Percentiles rank a stretch among this genome's conserved stretches.
phyloP scores from a whole-genome alignment of 2,888 invertebrate species.

The Hecatera dysodea region DNA sequence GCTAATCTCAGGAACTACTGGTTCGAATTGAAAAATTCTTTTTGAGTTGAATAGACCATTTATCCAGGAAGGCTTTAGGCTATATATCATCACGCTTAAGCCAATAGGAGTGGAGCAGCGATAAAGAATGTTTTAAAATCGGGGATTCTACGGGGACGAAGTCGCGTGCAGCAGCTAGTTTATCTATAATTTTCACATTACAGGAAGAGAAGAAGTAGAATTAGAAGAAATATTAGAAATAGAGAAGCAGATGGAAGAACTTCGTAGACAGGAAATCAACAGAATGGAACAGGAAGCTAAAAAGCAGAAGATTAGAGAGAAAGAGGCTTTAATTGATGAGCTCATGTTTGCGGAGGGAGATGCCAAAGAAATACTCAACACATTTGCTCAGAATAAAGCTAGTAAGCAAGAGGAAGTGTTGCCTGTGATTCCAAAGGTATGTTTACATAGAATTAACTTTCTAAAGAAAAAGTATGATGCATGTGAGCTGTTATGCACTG shows the following conservation, averaged over 20 bases:
- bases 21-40: too few relatives aligned
- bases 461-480: too few relatives aligned
- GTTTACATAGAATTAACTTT: too few relatives aligned
- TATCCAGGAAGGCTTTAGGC: too few relatives aligned
- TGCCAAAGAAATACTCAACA: constrained; percentile 96
- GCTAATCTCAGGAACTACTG: too few relatives aligned
- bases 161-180: too few relatives aligned
- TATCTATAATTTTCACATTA: constrained; percentile 36
- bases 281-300: constrained; percentile 93
- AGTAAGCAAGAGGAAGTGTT: constrained; percentile 91
- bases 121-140: too few relatives aligned
- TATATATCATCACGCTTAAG: too few relatives aligned
- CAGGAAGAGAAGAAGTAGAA: constrained; percentile 95
- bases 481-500: too few relatives aligned
- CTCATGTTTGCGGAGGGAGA: constrained; percentile 98
- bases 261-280: constrained; percentile 93
- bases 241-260: constrained; percentile 94
- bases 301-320: constrained; percentile 95
- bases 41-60: too few relatives aligned
- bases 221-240: constrained; percentile 96
- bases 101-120: too few relatives aligned
- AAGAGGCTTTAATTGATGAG: constrained; percentile 98
- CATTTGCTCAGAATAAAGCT: constrained; percentile 94
- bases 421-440: constrained; percentile 86
- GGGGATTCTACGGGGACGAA: too few relatives aligned